Percentiles rank a stretch among this genome's conserved stretches.
Conservation (phyloP, 2,797 vertebrate genomes). For the Myotis myotis region DNA sequence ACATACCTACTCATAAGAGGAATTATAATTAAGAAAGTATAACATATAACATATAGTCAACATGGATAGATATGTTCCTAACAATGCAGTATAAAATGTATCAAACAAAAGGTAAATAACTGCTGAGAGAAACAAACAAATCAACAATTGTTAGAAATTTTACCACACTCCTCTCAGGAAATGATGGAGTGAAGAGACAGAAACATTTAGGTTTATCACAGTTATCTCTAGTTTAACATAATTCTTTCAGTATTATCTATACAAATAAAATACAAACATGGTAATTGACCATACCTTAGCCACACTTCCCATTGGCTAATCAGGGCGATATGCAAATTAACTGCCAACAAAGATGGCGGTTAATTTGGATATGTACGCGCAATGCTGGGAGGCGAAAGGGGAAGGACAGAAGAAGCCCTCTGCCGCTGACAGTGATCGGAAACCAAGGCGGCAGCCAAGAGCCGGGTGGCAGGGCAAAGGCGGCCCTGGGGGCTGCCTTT, state of each 20-base stretch:
- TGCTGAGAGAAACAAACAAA: not conserved
- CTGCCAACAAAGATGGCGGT: too few relatives aligned
- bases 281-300: too few relatives aligned
- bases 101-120: not conserved
- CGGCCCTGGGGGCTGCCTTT: too few relatives aligned
- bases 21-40: not conserved
- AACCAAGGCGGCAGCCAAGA: too few relatives aligned
- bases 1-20: not conserved
- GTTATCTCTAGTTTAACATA: not conserved
- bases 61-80: not conserved
- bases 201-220: not conserved
- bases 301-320: too few relatives aligned
- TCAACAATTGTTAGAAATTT: not conserved
- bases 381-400: too few relatives aligned
- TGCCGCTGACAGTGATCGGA: too few relatives aligned
- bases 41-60: not conserved
- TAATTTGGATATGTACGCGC: too few relatives aligned
- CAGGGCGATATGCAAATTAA: too few relatives aligned
- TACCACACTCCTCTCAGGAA: not conserved
- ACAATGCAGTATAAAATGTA: not conserved
- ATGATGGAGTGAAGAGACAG: not conserved
- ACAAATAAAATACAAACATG: too few relatives aligned
- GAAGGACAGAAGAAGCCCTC: too few relatives aligned
- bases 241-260: not conserved
- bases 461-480: too few relatives aligned